Conservation (phyloP, 2,113 vertebrate species). For the Butorides virescens region DNA sequence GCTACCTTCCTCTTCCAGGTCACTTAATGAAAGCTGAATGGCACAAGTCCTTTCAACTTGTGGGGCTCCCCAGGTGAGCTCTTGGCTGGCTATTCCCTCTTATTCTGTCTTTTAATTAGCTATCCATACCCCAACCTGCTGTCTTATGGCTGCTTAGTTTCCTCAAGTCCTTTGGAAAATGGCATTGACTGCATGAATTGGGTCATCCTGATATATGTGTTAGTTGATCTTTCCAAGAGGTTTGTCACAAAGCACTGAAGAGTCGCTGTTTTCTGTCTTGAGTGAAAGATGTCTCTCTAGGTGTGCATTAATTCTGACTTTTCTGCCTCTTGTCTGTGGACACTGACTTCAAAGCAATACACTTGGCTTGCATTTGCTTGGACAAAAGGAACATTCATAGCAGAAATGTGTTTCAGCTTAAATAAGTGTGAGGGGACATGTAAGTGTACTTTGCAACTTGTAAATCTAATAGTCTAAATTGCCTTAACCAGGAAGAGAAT, state of each 20-base stretch:
- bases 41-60: too few species aligned
- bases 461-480: not conserved
- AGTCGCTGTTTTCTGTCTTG: not conserved
- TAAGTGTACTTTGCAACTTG: not conserved
- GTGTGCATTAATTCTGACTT: not conserved
- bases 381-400: not conserved
- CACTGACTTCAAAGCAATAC: not conserved
- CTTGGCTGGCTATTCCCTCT: too few species aligned
- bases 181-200: too few species aligned
- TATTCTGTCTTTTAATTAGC: too few species aligned
- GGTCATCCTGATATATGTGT: accelerated
- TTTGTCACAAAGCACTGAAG: not conserved
- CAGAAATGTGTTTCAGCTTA: not conserved
- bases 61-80: too few species aligned
- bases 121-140: too few species aligned
- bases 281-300: not conserved
- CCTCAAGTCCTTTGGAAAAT: not conserved
- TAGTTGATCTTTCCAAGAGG: not conserved
- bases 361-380: not conserved
- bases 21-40: too few species aligned
- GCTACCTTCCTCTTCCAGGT: too few species aligned
- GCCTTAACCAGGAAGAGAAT: not conserved
- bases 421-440: not conserved
- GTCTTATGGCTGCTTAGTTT: too few species aligned
- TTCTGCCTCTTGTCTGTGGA: not conserved